A percentile compares a stretch with the other conserved stretches of the same genome.
These are phyloP conservation scores for Drosophila carrolli DNA, from an alignment of 1,140 invertebrate species.

Conservation along the genomic window DNA sequence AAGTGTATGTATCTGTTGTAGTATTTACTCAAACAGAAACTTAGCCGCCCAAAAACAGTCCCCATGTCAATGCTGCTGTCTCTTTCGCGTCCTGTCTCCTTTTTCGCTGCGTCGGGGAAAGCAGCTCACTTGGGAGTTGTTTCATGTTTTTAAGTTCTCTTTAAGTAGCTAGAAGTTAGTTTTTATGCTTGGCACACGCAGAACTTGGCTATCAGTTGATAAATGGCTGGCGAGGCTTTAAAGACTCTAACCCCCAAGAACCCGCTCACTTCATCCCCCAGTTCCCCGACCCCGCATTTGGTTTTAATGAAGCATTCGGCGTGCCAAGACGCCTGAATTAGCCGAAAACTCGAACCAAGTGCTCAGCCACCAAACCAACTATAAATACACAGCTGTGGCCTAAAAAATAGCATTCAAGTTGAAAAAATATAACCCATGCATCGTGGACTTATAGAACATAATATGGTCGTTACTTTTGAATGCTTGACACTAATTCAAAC, in stretches of 20 bases:
- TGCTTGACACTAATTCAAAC: too few species aligned
- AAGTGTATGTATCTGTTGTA: constrained; percentile 11
- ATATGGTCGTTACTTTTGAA: too few species aligned
- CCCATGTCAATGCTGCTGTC: constrained; percentile 3
- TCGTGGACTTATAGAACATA: too few species aligned
- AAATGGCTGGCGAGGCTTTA: constrained; percentile 72
- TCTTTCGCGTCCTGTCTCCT: neutral
- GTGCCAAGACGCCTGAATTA: constrained; percentile 63
- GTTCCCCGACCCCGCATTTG: constrained; percentile 5
- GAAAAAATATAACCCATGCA: neutral
- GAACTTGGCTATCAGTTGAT: constrained; percentile 76
- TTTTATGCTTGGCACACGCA: constrained; percentile 77
- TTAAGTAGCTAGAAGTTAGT: constrained; percentile 80
- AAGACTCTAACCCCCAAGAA: constrained; percentile 16
- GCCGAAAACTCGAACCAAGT: constrained; percentile 34
- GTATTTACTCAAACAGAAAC: constrained; percentile 62
- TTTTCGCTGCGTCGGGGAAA: constrained; percentile 8
- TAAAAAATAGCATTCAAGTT: neutral
- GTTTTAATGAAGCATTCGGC: constrained; percentile 71
- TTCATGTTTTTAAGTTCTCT: constrained; percentile 79
- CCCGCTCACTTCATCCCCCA: neutral
- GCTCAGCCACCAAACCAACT: constrained; percentile 29
- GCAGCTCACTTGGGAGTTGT: constrained; percentile 56
- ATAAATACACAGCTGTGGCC: neutral
- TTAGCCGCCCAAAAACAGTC: constrained; percentile 37